Evolutionary conservation across 53 echinoderm and acorn worm genomes (phyloP).

Genomic region (Hippasteria phrygiana): DNA sequence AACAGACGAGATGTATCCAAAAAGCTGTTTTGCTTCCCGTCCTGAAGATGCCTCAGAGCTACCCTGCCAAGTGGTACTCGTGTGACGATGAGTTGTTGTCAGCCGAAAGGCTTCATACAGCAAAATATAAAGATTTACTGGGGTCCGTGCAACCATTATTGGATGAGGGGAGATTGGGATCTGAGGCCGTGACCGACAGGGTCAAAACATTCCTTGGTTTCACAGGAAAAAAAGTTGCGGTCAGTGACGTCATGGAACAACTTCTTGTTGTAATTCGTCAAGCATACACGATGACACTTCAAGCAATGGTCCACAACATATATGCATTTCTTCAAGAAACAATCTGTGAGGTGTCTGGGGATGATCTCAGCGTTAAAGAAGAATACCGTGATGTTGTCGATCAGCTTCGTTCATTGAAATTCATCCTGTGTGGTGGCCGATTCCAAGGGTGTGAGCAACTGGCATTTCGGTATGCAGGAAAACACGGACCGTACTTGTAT

Average conservation of each 20-base stretch:
- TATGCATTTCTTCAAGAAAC: slow-evolving; percentile 14
- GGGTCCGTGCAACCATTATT: slow-evolving; percentile 43
- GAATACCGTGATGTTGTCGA: not conserved
- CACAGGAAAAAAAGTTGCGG: not conserved
- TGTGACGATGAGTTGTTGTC: slow-evolving; percentile 2
- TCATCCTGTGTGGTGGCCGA: slow-evolving; percentile 28
- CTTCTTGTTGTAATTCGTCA: not conserved
- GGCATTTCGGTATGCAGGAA: slow-evolving; percentile 43
- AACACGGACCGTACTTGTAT: slow-evolving; percentile 24
- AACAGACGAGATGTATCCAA: slow-evolving; percentile 16
- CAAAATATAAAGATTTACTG: not conserved
- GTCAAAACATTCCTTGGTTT: slow-evolving; percentile 33
- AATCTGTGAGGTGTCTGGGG: not conserved
- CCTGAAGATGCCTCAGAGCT: slow-evolving; percentile 23
- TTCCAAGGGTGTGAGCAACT: slow-evolving; percentile 42
- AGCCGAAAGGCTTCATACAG: slow-evolving; percentile 19
- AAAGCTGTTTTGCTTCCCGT: slow-evolving; percentile 69
- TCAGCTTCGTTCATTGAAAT: slow-evolving; percentile 7
- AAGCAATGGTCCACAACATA: not conserved
- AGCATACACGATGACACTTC: not conserved
- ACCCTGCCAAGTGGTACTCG: slow-evolving; percentile 32
- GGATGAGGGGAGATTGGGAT: slow-evolving; percentile 30
- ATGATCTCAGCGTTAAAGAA: not conserved
- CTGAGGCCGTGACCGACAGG: not conserved
- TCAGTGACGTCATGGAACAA: slow-evolving; percentile 40